phyloP scores from a whole-genome alignment of 2,888 invertebrate species.

The Pterobdella sp. region DNA sequence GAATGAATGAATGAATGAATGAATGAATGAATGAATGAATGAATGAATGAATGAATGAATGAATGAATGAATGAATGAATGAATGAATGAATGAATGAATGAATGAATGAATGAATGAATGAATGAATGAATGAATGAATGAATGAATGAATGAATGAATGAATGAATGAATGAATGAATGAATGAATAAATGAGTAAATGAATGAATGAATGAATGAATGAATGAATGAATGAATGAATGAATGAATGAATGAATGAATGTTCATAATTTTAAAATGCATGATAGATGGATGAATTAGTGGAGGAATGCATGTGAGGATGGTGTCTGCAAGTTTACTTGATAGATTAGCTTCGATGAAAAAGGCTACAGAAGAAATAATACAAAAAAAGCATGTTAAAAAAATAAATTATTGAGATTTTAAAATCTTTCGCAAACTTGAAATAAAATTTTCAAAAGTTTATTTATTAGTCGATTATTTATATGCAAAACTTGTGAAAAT shows the following conservation, averaged over 20 bases:
- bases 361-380: not conserved
- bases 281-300: not conserved
- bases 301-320: not conserved
- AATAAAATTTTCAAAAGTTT: not conserved
- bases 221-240: not conserved
- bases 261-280: not conserved
- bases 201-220: not conserved
- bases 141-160: not conserved
- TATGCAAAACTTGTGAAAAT: too few species aligned
- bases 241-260: not conserved
- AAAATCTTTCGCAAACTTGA: not conserved
- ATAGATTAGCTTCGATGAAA: too few species aligned
- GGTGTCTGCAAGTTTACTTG: too few species aligned
- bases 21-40: not conserved
- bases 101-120: not conserved
- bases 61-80: not conserved
- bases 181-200: not conserved
- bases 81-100: slow-evolving; percentile 8
- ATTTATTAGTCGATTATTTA: too few species aligned
- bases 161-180: not conserved
- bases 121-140: slow-evolving; percentile 10
- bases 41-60: slow-evolving; percentile 1
- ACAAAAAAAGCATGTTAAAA: not conserved
- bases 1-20: not conserved
- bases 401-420: not conserved